phyloP scores from a whole-genome alignment of 2,113 vertebrate genomes.

The Pitta sordida region DNA sequence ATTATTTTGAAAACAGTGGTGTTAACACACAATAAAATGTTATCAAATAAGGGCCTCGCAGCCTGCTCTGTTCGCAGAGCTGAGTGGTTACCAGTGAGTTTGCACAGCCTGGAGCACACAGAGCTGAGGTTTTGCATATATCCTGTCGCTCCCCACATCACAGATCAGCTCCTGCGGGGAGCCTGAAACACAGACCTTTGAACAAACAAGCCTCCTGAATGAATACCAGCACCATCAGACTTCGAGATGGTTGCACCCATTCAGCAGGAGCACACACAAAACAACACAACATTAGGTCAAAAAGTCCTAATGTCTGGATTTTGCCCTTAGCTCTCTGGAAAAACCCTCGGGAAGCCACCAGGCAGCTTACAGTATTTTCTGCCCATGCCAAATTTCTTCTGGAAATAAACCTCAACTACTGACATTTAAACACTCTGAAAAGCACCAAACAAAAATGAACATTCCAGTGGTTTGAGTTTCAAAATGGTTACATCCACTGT shows the following conservation, averaged over 20 bases:
- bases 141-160: neutral
- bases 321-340: neutral
- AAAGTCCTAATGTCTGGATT: neutral
- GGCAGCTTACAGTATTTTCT: neutral
- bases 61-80: neutral
- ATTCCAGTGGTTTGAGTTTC: neutral
- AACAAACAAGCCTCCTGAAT: neutral
- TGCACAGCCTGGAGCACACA: neutral
- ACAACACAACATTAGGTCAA: accelerated
- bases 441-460: neutral
- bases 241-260: neutral
- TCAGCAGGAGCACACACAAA: neutral
- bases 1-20: neutral
- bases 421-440: neutral
- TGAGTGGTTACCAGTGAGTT: neutral
- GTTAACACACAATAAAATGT: neutral
- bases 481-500: neutral
- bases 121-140: neutral
- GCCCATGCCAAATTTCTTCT: neutral
- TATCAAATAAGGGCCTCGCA: neutral
- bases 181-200: neutral
- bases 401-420: neutral
- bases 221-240: neutral
- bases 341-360: neutral
- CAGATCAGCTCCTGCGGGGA: neutral